Evolutionary conservation across 1,140 invertebrate species (phyloP).

Genomic region (Procambarus virginalis): DNA sequence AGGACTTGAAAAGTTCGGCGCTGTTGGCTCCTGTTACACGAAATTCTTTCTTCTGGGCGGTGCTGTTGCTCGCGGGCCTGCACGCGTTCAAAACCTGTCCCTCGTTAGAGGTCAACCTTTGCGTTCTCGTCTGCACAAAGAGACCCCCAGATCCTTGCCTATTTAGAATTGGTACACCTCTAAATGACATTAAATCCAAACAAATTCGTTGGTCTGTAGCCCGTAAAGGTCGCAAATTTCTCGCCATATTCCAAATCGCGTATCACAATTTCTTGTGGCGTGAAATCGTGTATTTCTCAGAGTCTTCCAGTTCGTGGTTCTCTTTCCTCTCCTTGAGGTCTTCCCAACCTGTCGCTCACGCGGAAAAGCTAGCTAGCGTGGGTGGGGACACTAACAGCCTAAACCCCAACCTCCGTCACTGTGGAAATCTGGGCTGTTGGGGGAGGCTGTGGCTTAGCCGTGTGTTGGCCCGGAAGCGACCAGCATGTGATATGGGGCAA

Average conservation of each 20-base stretch:
- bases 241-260: not conserved
- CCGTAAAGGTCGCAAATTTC: not conserved
- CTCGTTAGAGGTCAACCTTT: too few relatives aligned
- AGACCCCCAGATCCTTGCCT: too few relatives aligned
- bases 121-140: too few relatives aligned
- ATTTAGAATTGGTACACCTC: too few relatives aligned
- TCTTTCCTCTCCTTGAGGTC: not conserved
- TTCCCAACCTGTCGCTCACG: not conserved
- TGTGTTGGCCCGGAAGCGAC: not conserved
- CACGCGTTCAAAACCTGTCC: too few relatives aligned
- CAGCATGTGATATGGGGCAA: not conserved
- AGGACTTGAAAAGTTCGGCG: too few relatives aligned
- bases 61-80: too few relatives aligned
- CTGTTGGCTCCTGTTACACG: too few relatives aligned
- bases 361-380: not conserved
- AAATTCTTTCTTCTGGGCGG: too few relatives aligned
- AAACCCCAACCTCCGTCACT: not conserved
- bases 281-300: not conserved
- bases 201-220: not conserved
- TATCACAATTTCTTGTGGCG: not conserved
- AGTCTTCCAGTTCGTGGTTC: not conserved
- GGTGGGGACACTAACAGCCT: not conserved
- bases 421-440: not conserved
- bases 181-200: not conserved
- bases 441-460: not conserved